Evolutionary conservation across 2,797 vertebrate species (phyloP).

Genomic region (Moxostoma hubbsi): DNA sequence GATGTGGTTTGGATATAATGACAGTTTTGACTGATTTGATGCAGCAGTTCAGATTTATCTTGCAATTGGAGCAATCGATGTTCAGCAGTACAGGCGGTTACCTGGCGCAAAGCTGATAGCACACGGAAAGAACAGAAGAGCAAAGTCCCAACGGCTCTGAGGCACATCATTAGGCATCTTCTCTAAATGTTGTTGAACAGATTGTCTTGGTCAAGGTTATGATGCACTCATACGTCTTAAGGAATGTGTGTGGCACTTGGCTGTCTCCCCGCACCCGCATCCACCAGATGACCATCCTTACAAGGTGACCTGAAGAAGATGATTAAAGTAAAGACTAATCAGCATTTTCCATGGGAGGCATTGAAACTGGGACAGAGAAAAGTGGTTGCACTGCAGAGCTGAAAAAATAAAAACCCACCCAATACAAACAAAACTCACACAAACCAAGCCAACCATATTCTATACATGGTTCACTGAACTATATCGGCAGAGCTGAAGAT

Average conservation of each 20-base stretch:
- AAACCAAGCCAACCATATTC: slow-evolving; percentile 3
- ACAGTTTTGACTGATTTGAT: slow-evolving; percentile 91
- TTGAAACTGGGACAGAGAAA: slow-evolving; percentile 57
- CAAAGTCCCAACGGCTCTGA: slow-evolving; percentile 65
- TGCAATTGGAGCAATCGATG: slow-evolving; percentile 93
- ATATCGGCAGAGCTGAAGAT: slow-evolving; percentile 5
- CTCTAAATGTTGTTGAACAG: slow-evolving; percentile 69
- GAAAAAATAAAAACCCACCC: not conserved
- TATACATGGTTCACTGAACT: slow-evolving; percentile 20
- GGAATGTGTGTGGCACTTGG: slow-evolving; percentile 61
- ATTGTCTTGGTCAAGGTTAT: slow-evolving; percentile 80
- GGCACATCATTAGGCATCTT: slow-evolving; percentile 56
- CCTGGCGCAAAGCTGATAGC: slow-evolving; percentile 87
- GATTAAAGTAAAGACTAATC: slow-evolving; percentile 71
- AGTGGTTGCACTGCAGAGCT: slow-evolving; percentile 8
- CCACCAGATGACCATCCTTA: slow-evolving; percentile 64
- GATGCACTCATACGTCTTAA: slow-evolving; percentile 64
- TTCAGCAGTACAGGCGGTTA: slow-evolving; percentile 86
- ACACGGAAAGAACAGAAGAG: slow-evolving; percentile 64
- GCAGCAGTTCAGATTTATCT: slow-evolving; percentile 89
- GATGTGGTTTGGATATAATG: slow-evolving; percentile 84
- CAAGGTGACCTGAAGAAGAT: slow-evolving; percentile 80
- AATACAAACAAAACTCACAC: slow-evolving; percentile 2
- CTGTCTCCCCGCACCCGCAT: slow-evolving; percentile 60
- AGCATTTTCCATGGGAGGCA: slow-evolving; percentile 63